Evolutionary conservation across 2,888 invertebrate genomes (phyloP).

Genomic region (Caenorhabditis sp.): DNA sequence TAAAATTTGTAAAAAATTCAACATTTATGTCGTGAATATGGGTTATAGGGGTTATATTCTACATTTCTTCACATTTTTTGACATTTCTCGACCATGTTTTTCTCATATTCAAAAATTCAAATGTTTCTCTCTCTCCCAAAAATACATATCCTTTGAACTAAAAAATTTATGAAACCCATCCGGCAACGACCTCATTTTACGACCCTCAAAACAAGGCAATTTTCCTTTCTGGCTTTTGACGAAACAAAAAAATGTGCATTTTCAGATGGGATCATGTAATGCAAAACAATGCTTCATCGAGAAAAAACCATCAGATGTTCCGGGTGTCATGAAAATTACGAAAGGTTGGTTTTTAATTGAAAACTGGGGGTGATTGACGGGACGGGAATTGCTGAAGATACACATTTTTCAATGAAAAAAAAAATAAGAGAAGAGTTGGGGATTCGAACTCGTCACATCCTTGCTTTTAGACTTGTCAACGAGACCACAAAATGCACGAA

Average conservation of each 20-base stretch:
- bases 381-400: neutral
- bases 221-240: constrained; percentile 9
- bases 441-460: too few species aligned
- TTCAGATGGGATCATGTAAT: constrained; percentile 69
- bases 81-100: too few species aligned
- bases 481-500: too few species aligned
- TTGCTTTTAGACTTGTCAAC: too few species aligned
- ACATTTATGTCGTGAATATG: too few species aligned
- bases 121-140: constrained; percentile 9
- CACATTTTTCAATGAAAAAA: neutral
- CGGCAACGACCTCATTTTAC: constrained; percentile 15
- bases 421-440: too few species aligned
- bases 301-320: constrained; percentile 63
- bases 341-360: constrained; percentile 26
- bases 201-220: neutral
- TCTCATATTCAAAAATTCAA: too few species aligned
- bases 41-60: too few species aligned
- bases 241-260: neutral
- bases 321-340: constrained; percentile 56
- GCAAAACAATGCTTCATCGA: constrained; percentile 68
- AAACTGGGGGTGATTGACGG: neutral
- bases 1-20: too few species aligned
- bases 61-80: too few species aligned
- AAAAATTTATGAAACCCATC: constrained; percentile 9
- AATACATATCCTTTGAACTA: constrained; percentile 17